Evolutionary conservation across 2,888 invertebrate species (phyloP).

Genomic region (Thereva nobilitata): DNA sequence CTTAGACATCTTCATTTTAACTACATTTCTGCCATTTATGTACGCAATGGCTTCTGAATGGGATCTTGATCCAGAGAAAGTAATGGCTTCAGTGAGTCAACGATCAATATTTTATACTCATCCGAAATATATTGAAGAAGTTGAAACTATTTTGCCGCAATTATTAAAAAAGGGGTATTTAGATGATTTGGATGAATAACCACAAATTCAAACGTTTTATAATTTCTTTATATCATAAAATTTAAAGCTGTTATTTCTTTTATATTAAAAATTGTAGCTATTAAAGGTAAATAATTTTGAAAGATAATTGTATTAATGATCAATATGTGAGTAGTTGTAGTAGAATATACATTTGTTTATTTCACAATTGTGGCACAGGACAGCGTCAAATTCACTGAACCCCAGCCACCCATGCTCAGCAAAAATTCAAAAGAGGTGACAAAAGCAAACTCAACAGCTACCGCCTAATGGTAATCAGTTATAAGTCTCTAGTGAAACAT

Average conservation of each 20-base stretch:
- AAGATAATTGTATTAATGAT: no score
- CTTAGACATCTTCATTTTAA: constrained; percentile 9
- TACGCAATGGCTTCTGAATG: neutral
- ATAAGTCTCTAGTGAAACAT: no score
- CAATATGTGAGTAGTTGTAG: no score
- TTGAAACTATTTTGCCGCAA: neutral
- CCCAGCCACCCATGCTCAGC: no score
- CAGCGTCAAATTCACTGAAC: no score
- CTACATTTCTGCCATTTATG: neutral
- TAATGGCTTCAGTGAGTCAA: neutral
- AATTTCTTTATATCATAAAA: neutral
- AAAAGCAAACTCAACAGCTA: no score
- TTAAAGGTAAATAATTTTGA: no score
- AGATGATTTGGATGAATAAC: neutral
- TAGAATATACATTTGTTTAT: no score
- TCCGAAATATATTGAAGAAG: neutral
- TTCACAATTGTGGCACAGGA: no score
- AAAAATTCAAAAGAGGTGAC: no score
- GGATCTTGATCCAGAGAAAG: constrained; percentile 5
- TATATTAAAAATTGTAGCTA: no score
- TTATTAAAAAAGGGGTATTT: constrained; percentile 15
- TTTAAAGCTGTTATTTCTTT: neutral
- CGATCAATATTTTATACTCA: neutral
- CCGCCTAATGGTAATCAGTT: no score
- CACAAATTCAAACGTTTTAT: neutral